phyloP scores from a whole-genome alignment of 2,113 vertebrate genomes.

The Mionectes macconnelli region DNA sequence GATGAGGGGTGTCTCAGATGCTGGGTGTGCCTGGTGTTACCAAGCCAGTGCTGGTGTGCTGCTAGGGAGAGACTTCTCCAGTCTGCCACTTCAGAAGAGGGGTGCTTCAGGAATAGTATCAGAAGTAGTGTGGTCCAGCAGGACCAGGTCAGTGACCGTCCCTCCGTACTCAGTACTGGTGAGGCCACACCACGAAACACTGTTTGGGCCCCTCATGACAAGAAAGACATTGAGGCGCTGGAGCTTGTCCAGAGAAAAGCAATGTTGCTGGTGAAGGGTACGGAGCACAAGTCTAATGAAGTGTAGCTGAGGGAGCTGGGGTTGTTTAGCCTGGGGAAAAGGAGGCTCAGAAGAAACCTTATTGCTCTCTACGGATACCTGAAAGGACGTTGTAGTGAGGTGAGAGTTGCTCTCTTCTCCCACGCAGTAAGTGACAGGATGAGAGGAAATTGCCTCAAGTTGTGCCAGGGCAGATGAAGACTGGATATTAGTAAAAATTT shows the following conservation, averaged over 20 bases:
- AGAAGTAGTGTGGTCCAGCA: fast-evolving
- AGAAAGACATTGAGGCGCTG: background rate
- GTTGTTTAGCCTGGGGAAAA: background rate
- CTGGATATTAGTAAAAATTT: background rate
- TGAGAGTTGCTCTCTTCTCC: background rate
- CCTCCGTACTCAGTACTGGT: background rate
- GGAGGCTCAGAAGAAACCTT: background rate
- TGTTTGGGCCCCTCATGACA: background rate
- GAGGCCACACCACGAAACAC: background rate
- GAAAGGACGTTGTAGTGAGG: fast-evolving
- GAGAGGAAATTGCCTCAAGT: background rate
- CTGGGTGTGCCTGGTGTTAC: background rate
- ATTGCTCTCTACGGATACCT: fast-evolving
- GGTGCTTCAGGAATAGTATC: background rate
- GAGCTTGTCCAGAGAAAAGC: background rate
- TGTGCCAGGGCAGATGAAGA: background rate
- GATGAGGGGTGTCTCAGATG: background rate
- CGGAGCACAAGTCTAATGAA: background rate
- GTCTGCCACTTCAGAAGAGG: background rate
- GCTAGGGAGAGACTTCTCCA: background rate
- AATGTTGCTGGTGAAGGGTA: background rate
- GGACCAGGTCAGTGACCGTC: fast-evolving
- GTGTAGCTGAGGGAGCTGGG: background rate
- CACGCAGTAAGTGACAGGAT: background rate
- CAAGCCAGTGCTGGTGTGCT: background rate